These are phyloP conservation scores for Trichomalopsis sarcophagae DNA, from an alignment of 1,140 invertebrate species.

Conservation along the genomic window DNA sequence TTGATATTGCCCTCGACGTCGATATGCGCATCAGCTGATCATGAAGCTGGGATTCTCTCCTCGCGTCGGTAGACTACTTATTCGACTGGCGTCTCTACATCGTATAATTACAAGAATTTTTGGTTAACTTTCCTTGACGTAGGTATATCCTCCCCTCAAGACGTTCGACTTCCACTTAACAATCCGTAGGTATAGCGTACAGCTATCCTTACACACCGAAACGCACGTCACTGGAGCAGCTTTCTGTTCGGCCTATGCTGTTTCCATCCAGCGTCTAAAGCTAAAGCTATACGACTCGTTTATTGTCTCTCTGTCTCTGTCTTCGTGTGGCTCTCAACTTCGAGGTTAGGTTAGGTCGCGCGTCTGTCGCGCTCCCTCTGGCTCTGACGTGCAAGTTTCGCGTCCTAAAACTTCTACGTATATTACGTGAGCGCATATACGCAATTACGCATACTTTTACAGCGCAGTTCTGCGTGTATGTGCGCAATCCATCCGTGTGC, in stretches of 20 bases:
- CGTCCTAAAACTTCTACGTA: no score
- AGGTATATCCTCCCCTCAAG: neutral
- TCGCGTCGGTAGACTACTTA: neutral
- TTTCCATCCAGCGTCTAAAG: no score
- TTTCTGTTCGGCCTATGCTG: neutral
- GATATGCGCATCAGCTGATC: neutral
- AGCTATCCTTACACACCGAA: no score
- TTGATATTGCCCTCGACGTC: neutral
- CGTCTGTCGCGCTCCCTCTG: neutral
- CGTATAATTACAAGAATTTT: neutral
- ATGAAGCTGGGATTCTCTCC: neutral
- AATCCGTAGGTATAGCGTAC: neutral
- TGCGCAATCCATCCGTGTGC: no score
- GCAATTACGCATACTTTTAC: no score
- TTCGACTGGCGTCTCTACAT: neutral
- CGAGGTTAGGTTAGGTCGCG: neutral
- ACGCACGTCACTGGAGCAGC: neutral
- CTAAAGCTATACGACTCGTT: neutral
- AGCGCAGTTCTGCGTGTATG: no score
- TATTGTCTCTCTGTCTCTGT: neutral
- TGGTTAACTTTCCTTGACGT: no score
- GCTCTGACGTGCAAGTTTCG: no score
- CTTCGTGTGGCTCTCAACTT: neutral
- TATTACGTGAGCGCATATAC: no score
- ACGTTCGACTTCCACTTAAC: neutral